These are phyloP conservation scores for Donacobius atricapilla DNA, from an alignment of 2,113 vertebrate species.

Conservation along the genomic window DNA sequence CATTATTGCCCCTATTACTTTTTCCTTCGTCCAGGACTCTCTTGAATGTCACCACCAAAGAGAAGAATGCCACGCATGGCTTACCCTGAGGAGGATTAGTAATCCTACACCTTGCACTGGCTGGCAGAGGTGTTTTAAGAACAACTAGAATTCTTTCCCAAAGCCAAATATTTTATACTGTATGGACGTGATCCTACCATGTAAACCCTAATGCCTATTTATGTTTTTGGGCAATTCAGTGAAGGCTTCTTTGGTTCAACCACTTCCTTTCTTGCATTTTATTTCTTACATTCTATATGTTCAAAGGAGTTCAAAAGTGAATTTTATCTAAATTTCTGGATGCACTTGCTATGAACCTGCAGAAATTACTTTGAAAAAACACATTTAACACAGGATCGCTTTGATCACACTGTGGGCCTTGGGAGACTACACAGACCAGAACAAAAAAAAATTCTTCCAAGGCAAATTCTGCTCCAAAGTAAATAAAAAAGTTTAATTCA, in stretches of 20 bases:
- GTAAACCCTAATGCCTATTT: not conserved
- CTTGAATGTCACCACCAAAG: constrained; percentile 20
- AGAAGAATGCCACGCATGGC: constrained; percentile 53
- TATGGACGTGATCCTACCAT: not conserved
- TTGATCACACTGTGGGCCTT: not conserved
- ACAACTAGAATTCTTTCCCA: not conserved
- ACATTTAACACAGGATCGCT: not conserved
- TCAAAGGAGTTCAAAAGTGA: not conserved
- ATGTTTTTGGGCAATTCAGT: not conserved
- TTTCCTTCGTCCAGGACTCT: not conserved
- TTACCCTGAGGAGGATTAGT: constrained; percentile 37
- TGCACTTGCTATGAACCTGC: not conserved
- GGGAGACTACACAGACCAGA: not conserved
- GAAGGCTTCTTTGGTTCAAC: not conserved
- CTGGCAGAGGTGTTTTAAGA: constrained; percentile 24
- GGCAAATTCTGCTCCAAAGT: constrained; percentile 1
- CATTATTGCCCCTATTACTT: constrained; percentile 25
- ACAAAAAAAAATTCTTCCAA: not conserved
- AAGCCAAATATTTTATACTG: not conserved
- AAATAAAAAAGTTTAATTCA: not conserved
- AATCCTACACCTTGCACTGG: constrained; percentile 32
- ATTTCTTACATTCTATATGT: not conserved
- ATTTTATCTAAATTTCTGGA: not conserved
- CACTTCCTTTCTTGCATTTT: not conserved
- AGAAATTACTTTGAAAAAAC: not conserved